These are phyloP conservation scores for Blastomussa wellsi DNA, from an alignment of 92 coral and sea anemone species.

Conservation along the genomic window DNA sequence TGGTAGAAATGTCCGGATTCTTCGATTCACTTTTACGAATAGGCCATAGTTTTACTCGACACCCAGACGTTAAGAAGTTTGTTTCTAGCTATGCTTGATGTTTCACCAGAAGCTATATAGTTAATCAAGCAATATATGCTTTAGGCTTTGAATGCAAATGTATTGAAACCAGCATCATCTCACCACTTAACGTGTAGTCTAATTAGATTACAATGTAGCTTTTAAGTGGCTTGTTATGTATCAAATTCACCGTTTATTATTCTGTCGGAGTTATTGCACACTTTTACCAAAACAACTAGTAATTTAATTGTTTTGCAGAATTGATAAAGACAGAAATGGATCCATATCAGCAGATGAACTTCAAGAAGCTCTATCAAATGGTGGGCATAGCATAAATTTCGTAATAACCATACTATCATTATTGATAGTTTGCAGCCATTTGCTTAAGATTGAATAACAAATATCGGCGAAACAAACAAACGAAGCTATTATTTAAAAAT, in stretches of 20 bases:
- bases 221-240: not conserved
- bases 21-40: not conserved
- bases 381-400: constrained; percentile 25
- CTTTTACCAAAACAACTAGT: too few species aligned
- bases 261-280: not conserved
- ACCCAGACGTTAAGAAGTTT: not conserved
- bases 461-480: too few species aligned
- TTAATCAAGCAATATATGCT: not conserved
- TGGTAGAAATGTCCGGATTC: not conserved
- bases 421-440: too few species aligned
- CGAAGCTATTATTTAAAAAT: too few species aligned
- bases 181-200: not conserved
- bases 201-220: not conserved
- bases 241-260: not conserved
- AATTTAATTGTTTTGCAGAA: constrained; percentile 48
- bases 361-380: constrained; percentile 94
- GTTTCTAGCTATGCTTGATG: not conserved
- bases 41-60: not conserved
- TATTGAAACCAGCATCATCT: not conserved
- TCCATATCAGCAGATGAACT: constrained; percentile 82
- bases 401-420: not conserved
- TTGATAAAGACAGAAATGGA: constrained; percentile 90
- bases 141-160: not conserved
- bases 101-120: not conserved
- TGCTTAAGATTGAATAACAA: too few species aligned